Base-by-base conservation (phyloP, 2,888 invertebrate species). In the Archaeoteleia sp. region DNA sequence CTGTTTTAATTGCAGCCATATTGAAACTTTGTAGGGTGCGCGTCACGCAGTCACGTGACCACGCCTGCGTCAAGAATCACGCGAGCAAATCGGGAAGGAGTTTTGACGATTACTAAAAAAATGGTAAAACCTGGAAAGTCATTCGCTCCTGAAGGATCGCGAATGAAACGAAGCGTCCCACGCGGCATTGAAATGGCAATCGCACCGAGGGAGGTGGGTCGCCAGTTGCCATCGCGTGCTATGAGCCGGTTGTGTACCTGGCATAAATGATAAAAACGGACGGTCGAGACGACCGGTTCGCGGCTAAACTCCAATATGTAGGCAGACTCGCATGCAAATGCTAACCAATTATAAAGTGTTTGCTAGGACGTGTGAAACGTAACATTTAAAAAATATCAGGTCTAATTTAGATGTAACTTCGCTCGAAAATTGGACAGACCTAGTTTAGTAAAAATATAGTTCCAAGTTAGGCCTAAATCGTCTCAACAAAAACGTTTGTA, bases 181-280 rank as follows among this genome's bases (percentile, higher is more conserved):
- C 72, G 68, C 71, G 71, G 63, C 65, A 71, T 66, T 55, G 60
- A 71, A 74, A 67, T 70, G 72, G 70, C 70, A 68, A 65, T 68
- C 43, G 48, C 37, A 34, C 43, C 37, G 43, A 54, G 29, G 45
- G 53, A 40, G 60, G 15, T 34, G 45, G 45, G 27, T 30, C 8
- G 57, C 55, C 67, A 48, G 29, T 48, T 25, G 58, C 40, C 61
- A 76, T 78, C 71, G 79, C 78, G 78, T 79, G 78, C 71, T 75
- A 67, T 72, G 58, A 75, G 73, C 74, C 74, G 74, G 75, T 77
- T 78, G 78, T 67, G 69, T 77, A 74, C 66, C 61, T 43, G 70
- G 73, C 72, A 73, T 77, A 79, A 79, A 78, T 79, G 77, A 79
- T 78, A 78, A 78, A 78, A 79, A 76, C 76, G 74, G 75, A 76